phyloP scores from a whole-genome alignment of 2,888 invertebrate genomes.

The Tupiocoris notatus region DNA sequence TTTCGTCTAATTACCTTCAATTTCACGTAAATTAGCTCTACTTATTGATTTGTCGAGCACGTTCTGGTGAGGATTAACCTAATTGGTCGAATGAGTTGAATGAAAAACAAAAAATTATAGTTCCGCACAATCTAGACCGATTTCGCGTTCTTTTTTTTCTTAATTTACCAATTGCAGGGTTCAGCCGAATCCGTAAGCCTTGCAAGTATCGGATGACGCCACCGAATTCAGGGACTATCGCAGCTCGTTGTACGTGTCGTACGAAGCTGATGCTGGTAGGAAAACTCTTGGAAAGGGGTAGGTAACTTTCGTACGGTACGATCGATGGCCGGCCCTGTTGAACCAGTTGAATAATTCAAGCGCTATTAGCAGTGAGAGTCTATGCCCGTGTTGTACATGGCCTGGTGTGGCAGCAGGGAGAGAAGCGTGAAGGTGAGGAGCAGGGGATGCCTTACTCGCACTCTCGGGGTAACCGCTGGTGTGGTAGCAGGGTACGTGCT shows the following conservation, averaged over 20 bases:
- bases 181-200: too few relatives aligned
- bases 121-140: too few relatives aligned
- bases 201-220: background rate
- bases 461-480: background rate
- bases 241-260: background rate
- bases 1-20: too few relatives aligned
- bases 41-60: too few relatives aligned
- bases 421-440: background rate
- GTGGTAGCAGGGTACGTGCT: background rate
- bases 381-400: constrained; percentile 30
- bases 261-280: background rate
- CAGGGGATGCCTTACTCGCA: background rate
- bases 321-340: constrained; percentile 31
- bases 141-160: too few relatives aligned
- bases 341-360: constrained; percentile 42
- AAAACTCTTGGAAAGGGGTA: constrained; percentile 2
- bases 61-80: too few relatives aligned
- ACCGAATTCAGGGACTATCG: background rate
- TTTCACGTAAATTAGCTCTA: too few relatives aligned
- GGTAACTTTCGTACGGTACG: constrained; percentile 29
- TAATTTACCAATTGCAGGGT: too few relatives aligned
- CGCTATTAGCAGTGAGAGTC: constrained; percentile 41
- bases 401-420: background rate
- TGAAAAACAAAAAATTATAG: too few relatives aligned
- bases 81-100: too few relatives aligned